phyloP scores from a whole-genome alignment of 2,888 invertebrate species.

The Drosophila percnosoma region DNA sequence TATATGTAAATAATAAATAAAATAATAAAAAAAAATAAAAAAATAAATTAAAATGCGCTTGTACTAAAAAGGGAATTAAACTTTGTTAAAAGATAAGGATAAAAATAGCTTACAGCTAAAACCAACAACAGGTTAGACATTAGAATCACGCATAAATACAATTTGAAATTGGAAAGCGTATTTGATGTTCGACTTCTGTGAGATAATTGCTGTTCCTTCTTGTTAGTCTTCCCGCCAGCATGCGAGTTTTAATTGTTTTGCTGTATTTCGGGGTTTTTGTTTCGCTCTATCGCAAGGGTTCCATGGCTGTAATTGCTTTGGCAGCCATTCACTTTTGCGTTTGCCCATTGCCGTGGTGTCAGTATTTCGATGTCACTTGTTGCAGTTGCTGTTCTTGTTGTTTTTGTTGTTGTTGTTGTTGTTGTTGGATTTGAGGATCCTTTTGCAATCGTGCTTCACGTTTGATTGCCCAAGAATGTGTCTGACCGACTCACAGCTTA shows the following conservation, averaged over 20 bases:
- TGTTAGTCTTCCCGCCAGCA: slow-evolving; percentile 11
- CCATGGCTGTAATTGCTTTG: slow-evolving; percentile 61
- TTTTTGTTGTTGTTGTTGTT: not conserved
- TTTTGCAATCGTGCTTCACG: slow-evolving; percentile 65
- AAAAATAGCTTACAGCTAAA: not conserved
- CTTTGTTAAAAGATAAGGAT: not conserved
- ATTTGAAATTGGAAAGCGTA: slow-evolving; percentile 6
- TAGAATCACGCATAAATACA: not conserved
- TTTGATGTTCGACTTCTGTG: not conserved
- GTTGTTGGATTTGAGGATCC: slow-evolving; percentile 47
- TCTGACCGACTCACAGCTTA: slow-evolving; percentile 42
- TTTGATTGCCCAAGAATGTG: slow-evolving; percentile 60
- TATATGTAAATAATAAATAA: too few relatives aligned
- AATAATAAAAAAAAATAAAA: too few relatives aligned
- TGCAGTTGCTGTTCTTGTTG: not conserved
- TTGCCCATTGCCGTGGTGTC: slow-evolving; percentile 12
- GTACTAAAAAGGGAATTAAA: not conserved
- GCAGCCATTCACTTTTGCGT: slow-evolving; percentile 64
- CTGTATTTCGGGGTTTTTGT: slow-evolving; percentile 15
- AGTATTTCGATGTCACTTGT: not conserved
- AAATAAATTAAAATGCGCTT: not conserved
- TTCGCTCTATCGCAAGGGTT: slow-evolving; percentile 50
- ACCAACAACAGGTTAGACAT: not conserved
- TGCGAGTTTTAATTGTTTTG: slow-evolving; percentile 50
- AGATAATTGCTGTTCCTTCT: slow-evolving; percentile 6